A percentile compares a stretch with the other conserved stretches of the same genome.
phyloP scores from a whole-genome alignment of 2,888 invertebrate genomes.

The Elmis aenea region DNA sequence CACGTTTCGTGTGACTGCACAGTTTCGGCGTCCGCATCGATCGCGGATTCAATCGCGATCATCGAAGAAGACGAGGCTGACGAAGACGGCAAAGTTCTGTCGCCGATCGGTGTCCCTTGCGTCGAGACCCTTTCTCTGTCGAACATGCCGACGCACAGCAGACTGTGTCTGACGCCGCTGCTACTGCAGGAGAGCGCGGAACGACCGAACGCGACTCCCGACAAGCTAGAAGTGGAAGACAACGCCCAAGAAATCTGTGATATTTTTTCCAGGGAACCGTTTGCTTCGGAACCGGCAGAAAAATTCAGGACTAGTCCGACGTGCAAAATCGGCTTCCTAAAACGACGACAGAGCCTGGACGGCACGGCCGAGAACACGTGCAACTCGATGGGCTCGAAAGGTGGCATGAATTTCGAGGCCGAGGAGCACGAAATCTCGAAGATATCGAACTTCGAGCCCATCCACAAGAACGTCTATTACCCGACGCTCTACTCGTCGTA shows the following conservation, averaged over 20 bases:
- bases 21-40: conserved; percentile 19
- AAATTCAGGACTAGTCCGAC: conserved; percentile 22
- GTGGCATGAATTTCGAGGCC: conserved; percentile 14
- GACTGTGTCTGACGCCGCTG: conserved; percentile 38
- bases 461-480: conserved; percentile 31
- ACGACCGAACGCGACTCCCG: conserved; percentile 43
- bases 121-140: conserved; percentile 33
- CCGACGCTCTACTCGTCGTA: conserved; percentile 34
- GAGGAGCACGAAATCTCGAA: conserved; percentile 17
- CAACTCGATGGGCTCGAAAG: conserved; percentile 22
- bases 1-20: conserved; percentile 13
- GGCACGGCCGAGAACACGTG: conserved; percentile 28
- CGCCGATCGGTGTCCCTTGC: conserved; percentile 30
- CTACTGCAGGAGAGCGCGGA: conserved; percentile 38
- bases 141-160: conserved; percentile 25
- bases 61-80: conserved; percentile 30
- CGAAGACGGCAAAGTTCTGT: conserved; percentile 24
- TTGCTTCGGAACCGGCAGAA: conserved; percentile 14
- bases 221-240: conserved; percentile 41
- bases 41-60: conserved; percentile 30
- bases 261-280: conserved; percentile 13
- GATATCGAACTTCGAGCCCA: conserved; percentile 32
- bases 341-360: conserved; percentile 35
- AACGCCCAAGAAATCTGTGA: conserved; percentile 38
- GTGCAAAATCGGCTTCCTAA: conserved; percentile 37